Evolutionary conservation across 64 coral and sea anemone genomes (phyloP), one percentile per base, ranked within the genome.

Genomic region (Porites lutea): DNA sequence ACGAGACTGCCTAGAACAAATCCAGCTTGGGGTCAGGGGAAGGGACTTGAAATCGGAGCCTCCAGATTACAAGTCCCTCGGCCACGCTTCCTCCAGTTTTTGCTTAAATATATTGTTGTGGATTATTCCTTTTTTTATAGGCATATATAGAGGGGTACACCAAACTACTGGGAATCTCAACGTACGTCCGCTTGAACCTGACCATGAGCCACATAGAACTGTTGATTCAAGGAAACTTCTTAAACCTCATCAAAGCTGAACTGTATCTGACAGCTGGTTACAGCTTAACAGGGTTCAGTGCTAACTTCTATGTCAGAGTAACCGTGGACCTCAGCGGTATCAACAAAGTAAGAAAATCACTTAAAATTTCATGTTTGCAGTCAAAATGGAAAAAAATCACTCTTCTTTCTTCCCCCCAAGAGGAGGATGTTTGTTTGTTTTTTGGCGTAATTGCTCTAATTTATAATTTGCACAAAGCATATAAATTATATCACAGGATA

Each of bases 131-230:
- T 65, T 96, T 20, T 27, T 46, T 22, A 1, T n/a, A 98, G 96
- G 79, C 86, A 13, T 96, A 93, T 78, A 96, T 99, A 18, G 97
- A 99, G 72, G 97, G 97, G 27, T 99, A 96, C 65, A 91, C 96
- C 23, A 76, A 89, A 37, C 66, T 99, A 14, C 92, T 99, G 47
- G 89, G 90, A 2, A 99, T 99, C 54, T 74, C 61, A 21, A 90
- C 90, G 0, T 99, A 96, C 59, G 86, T 79, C 59, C 82, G 91
- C n/a, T 89, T 99, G n/a, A 99, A 99, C 78, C 19, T 99, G 62
- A 99, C 97, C 0, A 99, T 94, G 91, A 57, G 60, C 9, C 75
- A 92, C 13, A 89, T 99, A 27, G 91, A 99, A 9, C 88, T 99
- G 4, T 83, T 96, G 13, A 86, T 99, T 13, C 76, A 45, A 51